Conservation (phyloP, 2,113 vertebrate genomes). For the Heptranchias perlo region DNA sequence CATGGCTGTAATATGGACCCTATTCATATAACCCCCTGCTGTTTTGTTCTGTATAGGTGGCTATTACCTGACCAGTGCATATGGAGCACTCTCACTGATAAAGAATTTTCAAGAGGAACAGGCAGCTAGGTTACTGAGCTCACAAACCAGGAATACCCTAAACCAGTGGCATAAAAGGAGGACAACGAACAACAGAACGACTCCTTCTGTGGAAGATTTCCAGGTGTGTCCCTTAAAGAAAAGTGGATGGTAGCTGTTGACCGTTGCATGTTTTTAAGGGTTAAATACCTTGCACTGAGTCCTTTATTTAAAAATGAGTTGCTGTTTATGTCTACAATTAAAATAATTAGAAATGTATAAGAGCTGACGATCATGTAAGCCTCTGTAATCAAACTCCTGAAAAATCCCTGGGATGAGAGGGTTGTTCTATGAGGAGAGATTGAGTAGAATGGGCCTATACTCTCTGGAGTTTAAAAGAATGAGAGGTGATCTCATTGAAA, state of each 20-base stretch:
- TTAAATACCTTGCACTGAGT: background rate
- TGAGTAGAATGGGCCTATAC: no score
- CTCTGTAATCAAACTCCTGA: background rate
- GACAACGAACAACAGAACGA: conserved; percentile 74
- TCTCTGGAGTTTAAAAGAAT: no score
- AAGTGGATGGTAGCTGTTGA: background rate
- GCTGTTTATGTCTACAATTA: background rate
- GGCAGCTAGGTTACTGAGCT: conserved; percentile 80
- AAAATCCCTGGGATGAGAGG: no score
- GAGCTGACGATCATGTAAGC: background rate
- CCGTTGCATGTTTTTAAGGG: background rate
- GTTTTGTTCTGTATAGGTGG: conserved; percentile 65
- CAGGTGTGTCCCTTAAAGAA: conserved; percentile 62
- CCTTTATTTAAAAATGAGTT: background rate
- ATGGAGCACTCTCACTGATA: conserved; percentile 87
- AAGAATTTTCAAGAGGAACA: conserved; percentile 97
- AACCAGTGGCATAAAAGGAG: conserved; percentile 90
- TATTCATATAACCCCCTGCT: background rate
- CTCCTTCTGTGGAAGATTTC: conserved; percentile 87
- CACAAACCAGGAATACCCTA: conserved; percentile 83
- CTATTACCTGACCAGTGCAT: conserved; percentile 91
- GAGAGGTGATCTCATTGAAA: no score
- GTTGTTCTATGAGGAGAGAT: no score
- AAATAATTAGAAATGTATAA: background rate
- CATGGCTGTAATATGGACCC: no score